phyloP scores from a whole-genome alignment of 2,113 vertebrate genomes.

The Boulengeromyrus knoepffleri region DNA sequence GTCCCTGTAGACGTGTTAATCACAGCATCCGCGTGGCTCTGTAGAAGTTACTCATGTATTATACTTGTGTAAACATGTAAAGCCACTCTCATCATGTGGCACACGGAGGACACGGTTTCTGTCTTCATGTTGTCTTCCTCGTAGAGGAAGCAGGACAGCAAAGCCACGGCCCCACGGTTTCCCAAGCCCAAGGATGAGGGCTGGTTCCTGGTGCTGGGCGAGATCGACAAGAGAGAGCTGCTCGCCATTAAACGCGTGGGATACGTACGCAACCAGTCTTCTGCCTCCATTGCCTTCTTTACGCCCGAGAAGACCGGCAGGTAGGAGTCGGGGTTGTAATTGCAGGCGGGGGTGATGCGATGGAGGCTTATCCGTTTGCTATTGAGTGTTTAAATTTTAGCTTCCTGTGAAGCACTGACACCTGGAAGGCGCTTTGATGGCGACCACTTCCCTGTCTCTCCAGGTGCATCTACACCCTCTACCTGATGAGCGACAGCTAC shows the following conservation, averaged over 20 bases:
- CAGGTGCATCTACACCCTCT: constrained; percentile 92
- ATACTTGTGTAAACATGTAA: background rate
- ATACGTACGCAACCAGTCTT: constrained; percentile 65
- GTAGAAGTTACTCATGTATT: background rate
- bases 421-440: background rate
- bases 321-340: constrained; percentile 53
- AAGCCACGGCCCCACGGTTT: constrained; percentile 79
- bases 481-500: constrained; percentile 97
- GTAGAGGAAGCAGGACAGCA: constrained; percentile 85
- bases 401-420: background rate
- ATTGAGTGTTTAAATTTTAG: background rate
- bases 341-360: background rate
- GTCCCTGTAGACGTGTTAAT: background rate
- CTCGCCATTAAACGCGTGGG: constrained; percentile 88
- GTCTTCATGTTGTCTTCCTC: background rate
- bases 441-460: background rate
- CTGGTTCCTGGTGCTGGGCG: constrained; percentile 88
- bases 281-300: constrained; percentile 79
- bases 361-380: too few relatives aligned
- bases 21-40: background rate
- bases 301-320: constrained; percentile 81
- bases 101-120: background rate
- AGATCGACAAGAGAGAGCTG: constrained; percentile 85
- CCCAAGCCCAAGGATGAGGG: constrained; percentile 92
- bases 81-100: background rate